Percentiles rank a stretch among this genome's conserved stretches.
Conservation (phyloP, 2,113 vertebrate species). For the Otus sunia region DNA sequence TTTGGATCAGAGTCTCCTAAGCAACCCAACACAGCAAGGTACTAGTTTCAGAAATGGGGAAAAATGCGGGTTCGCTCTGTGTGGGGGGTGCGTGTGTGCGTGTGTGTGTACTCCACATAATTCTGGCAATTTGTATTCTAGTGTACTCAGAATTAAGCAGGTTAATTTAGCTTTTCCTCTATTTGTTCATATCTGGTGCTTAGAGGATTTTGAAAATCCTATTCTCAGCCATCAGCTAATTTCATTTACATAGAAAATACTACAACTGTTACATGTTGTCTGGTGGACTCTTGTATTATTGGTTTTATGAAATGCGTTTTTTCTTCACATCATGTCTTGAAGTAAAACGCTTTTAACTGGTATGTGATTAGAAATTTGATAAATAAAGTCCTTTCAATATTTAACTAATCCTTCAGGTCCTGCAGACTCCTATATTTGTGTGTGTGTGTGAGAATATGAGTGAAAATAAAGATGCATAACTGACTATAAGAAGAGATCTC, state of each 20-base stretch:
- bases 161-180: constrained; percentile 44
- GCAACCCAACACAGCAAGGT: constrained; percentile 21
- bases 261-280: not conserved
- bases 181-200: constrained; percentile 17
- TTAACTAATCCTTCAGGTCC: not conserved
- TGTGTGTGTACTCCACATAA: rapidly evolving
- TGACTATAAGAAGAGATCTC: not conserved
- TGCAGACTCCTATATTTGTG: not conserved
- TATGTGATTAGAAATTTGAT: not conserved
- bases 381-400: not conserved
- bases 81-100: rapidly evolving
- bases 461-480: not conserved
- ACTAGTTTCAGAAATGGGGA: not conserved
- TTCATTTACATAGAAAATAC: not conserved
- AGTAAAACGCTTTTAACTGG: not conserved
- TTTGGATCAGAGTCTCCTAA: constrained; percentile 33
- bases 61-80: not conserved
- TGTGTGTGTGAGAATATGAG: not conserved
- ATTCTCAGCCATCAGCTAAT: constrained; percentile 23
- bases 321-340: not conserved
- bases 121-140: constrained; percentile 1
- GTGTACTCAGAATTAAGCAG: not conserved
- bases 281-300: not conserved
- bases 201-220: constrained; percentile 49
- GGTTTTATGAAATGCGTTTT: not conserved